A percentile compares a stretch with the other conserved stretches of the same genome.
Conservation (phyloP, 2,113 vertebrate genomes). For the Halichoeres trimaculatus region DNA sequence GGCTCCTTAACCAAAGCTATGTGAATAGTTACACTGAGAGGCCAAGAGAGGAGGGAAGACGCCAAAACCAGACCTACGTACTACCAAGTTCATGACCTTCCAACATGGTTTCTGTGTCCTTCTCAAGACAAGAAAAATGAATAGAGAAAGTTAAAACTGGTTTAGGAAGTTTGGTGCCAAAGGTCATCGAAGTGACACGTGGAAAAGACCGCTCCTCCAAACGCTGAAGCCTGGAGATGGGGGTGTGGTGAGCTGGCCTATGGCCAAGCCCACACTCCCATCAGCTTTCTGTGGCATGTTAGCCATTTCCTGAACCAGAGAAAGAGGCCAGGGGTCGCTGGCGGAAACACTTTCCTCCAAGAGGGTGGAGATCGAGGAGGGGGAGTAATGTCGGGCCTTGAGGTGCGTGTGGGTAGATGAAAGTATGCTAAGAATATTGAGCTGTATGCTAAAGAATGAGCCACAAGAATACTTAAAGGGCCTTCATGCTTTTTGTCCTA, state of each 20-base stretch:
- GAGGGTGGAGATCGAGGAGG: conserved; percentile 24
- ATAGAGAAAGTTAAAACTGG: background rate
- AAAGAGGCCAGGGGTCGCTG: conserved; percentile 85
- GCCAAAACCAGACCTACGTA: conserved; percentile 33
- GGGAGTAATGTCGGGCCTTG: conserved; percentile 31
- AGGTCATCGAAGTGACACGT: conserved; percentile 13
- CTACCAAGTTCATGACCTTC: background rate
- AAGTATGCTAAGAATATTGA: too few species aligned
- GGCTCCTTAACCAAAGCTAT: conserved; percentile 19
- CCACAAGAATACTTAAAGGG: too few species aligned
- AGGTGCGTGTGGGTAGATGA: too few species aligned
- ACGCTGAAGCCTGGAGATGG: conserved; percentile 37
- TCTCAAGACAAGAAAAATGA: background rate
- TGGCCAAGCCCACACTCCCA: conserved; percentile 65
- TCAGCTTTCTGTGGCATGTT: conserved; percentile 74
- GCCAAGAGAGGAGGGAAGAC: conserved; percentile 11
- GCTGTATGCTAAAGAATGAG: too few species aligned
- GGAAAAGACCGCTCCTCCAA: conserved; percentile 35
- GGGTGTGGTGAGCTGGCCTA: conserved; percentile 57
- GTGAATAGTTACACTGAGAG: conserved; percentile 21
- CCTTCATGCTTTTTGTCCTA: too few species aligned
- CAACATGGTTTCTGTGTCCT: background rate
- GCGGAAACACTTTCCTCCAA: conserved; percentile 39
- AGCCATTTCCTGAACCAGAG: conserved; percentile 87
- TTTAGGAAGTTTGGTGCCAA: too few species aligned